Conservation (phyloP, 2,113 vertebrate species). For the Callospermophilus lateralis region DNA sequence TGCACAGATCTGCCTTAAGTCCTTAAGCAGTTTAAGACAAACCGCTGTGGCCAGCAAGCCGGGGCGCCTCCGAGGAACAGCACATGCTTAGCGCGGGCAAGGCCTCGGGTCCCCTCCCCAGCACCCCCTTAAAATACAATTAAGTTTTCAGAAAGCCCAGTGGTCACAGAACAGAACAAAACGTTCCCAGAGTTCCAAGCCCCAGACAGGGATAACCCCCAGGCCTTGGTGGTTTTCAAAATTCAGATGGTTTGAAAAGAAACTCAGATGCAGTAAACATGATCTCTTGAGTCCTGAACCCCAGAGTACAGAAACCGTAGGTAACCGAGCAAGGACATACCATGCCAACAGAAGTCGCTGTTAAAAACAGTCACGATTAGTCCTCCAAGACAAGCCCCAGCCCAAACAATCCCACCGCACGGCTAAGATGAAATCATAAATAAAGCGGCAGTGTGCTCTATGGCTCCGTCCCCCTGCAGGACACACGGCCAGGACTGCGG, state of each 20-base stretch:
- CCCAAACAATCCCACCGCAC: neutral
- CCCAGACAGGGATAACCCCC: neutral
- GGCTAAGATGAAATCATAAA: neutral
- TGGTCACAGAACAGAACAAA: neutral
- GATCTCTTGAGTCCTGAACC: neutral
- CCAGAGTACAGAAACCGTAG: neutral
- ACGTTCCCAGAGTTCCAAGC: neutral
- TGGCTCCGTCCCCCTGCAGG: too few species aligned
- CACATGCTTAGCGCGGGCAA: neutral
- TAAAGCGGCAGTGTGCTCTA: neutral
- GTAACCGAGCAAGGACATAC: neutral
- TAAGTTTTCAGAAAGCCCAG: neutral
- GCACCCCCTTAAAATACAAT: neutral
- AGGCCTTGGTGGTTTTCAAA: neutral
- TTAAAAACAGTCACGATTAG: neutral
- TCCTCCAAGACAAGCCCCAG: neutral
- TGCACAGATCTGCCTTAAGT: too few species aligned
- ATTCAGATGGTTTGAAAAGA: neutral
- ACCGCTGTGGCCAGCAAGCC: too few species aligned
- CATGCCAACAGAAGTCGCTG: neutral
- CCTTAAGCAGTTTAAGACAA: too few species aligned
- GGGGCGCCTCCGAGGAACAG: too few species aligned
- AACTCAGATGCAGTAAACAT: neutral
- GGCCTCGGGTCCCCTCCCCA: neutral
- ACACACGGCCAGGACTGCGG: too few species aligned